Base-by-base conservation (phyloP, 2,113 vertebrate species). In the Pleuronectes platessa region DNA sequence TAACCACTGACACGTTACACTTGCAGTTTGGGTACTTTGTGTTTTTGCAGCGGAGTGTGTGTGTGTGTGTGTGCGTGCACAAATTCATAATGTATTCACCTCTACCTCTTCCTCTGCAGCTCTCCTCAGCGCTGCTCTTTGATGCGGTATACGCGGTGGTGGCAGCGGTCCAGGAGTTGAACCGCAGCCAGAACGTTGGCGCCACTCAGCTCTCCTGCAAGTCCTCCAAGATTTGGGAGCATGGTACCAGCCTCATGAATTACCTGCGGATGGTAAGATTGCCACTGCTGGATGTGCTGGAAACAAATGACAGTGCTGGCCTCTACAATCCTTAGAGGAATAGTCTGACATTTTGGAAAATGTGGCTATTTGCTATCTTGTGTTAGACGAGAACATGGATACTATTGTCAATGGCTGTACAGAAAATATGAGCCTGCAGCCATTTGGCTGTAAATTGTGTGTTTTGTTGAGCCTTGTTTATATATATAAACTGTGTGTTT, bases 161-260 rank as follows among this genome's bases (percentile, higher is more conserved):
- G 90, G 96, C 93, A 0, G 98, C 98, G 0, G 98, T 98, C 82
- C 98, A 98, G 88, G 96, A 99, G 90, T 86, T 99, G 86, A 99
- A 99, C 93, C 95, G 97, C 21, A 99, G 98, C 93, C 98, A 99
- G 90, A 98, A 98, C 75, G 97, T 99, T 0, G 97, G 97, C 0
- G 97, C 98, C 76, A 98, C 97, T 81, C 96, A 97, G 63, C 95
- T 99, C 87, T 99, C 97, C 82, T 99, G 98, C 13, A 97, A 97
- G 82, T 98, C 98, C 0, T 96, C 98, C 9, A 98, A 99, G 93
- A 99, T 99, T 93, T 99, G 98, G 98, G 97, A 98, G 88, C 98
- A 99, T 0, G 98, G 98, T 75, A 99, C 98, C 90, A 99, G 98
- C 92, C 95, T 99, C 79, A 99, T 98, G 98, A 99, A 99, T 93